These are phyloP conservation scores for Pseudomyrmex dendroicus DNA, from an alignment of 1,140 invertebrate genomes.

Conservation along the genomic window DNA sequence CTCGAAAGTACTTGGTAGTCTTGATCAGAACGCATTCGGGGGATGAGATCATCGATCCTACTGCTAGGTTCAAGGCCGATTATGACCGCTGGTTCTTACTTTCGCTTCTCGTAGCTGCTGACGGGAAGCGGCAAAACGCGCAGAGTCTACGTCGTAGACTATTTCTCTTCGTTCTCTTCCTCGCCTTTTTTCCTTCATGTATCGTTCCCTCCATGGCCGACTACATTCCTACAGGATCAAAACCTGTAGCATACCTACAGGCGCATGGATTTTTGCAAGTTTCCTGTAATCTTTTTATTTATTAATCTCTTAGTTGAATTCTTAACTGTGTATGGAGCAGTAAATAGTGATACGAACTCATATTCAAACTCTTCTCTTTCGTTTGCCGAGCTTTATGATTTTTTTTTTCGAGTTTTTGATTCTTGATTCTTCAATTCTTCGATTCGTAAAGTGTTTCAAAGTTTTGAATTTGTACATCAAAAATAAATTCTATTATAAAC, in stretches of 20 bases:
- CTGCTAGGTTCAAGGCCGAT: constrained; percentile 69
- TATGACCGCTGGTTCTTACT: constrained; percentile 52
- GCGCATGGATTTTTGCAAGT: constrained; percentile 1
- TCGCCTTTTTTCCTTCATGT: constrained; percentile 61
- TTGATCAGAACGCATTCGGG: constrained; percentile 57
- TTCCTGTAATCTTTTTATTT: background rate
- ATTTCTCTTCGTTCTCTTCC: constrained; percentile 43
- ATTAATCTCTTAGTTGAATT: background rate
- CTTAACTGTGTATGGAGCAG: background rate
- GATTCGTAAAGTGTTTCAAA: background rate
- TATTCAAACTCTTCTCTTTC: too few relatives aligned
- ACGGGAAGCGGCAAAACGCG: constrained; percentile 34
- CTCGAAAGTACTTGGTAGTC: constrained; percentile 18
- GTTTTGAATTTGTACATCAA: background rate
- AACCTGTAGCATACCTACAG: constrained; percentile 58
- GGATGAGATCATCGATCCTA: constrained; percentile 70
- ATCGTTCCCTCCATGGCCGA: constrained; percentile 72
- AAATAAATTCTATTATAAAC: background rate
- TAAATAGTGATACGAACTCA: too few relatives aligned
- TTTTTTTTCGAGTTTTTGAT: background rate
- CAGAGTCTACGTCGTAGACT: constrained; percentile 12
- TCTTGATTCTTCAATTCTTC: background rate
- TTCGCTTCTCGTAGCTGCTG: constrained; percentile 58
- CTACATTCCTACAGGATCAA: constrained; percentile 74
- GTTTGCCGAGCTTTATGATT: too few relatives aligned